phyloP scores from a whole-genome alignment of 1,140 invertebrate genomes.

The Diploscapter pachys region DNA sequence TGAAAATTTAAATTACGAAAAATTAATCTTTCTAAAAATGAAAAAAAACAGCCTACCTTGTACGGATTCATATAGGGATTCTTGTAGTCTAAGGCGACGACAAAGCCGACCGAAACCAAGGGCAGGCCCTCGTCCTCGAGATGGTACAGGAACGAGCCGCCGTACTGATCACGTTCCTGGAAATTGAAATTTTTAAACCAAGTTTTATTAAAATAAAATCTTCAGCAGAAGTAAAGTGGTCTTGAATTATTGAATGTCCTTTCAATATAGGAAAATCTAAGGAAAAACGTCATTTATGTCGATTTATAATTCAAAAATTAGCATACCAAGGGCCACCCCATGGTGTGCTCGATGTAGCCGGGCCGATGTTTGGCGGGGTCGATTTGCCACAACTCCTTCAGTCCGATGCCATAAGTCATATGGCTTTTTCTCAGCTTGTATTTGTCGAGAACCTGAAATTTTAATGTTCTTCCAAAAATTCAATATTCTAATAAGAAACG shows the following conservation, averaged over 20 bases:
- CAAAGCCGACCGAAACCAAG: slow-evolving; percentile 84
- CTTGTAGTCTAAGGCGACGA: slow-evolving; percentile 87
- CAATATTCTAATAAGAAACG: neutral
- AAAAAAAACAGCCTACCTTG: slow-evolving; percentile 60
- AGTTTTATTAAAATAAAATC: too few species aligned
- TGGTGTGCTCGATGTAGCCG: slow-evolving; percentile 88
- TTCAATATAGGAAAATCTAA: too few species aligned
- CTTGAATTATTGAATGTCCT: too few species aligned
- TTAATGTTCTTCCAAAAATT: neutral
- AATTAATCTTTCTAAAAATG: neutral
- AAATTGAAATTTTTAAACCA: slow-evolving; percentile 35
- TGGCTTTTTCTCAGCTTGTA: slow-evolving; percentile 15
- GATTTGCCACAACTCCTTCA: slow-evolving; percentile 98
- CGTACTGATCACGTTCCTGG: slow-evolving; percentile 81
- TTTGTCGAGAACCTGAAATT: slow-evolving; percentile 20
- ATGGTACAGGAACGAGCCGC: slow-evolving; percentile 95
- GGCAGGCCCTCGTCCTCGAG: slow-evolving; percentile 75
- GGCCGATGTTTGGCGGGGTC: slow-evolving; percentile 80
- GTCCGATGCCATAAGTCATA: slow-evolving; percentile 86
- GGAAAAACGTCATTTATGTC: too few species aligned
- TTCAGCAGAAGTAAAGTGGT: too few species aligned
- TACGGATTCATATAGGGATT: slow-evolving; percentile 94
- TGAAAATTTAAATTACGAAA: neutral
- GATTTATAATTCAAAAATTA: neutral
- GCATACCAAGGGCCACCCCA: slow-evolving; percentile 88